Evolutionary conservation across 2,797 vertebrate genomes (phyloP).

Genomic region (Allochrocebus solatus): DNA sequence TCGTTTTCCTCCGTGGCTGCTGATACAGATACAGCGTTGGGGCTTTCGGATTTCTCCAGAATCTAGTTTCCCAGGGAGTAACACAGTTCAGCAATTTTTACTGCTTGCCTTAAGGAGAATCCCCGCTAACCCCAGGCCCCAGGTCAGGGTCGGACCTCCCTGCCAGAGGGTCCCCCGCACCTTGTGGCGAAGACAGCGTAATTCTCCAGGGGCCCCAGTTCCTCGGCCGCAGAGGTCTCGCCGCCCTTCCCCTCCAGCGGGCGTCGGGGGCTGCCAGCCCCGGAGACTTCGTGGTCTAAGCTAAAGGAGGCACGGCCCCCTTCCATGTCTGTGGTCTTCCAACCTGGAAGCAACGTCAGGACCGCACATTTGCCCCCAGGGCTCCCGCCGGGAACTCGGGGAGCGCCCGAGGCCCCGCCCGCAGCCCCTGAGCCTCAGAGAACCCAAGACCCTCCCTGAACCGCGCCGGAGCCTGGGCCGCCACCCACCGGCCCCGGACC

Average conservation of each 20-base stretch:
- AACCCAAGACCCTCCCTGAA: not conserved
- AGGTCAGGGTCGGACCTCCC: not conserved
- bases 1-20: not conserved
- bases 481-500: not conserved
- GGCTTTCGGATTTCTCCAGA: not conserved
- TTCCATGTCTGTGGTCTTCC: not conserved
- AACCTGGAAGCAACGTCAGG: not conserved
- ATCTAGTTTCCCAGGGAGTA: not conserved
- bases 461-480: not conserved
- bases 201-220: not conserved
- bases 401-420: not conserved
- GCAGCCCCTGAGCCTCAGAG: not conserved
- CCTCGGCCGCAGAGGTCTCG: not conserved
- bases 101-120: not conserved
- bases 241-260: not conserved
- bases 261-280: not conserved
- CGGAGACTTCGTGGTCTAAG: fast-evolving
- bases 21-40: not conserved
- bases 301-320: not conserved
- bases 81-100: not conserved
- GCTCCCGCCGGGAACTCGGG: not conserved
- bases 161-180: not conserved
- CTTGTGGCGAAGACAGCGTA: not conserved
- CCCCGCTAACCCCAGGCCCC: not conserved
- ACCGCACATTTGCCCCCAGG: not conserved